Conservation (phyloP, 1,140 invertebrate genomes). For the Atta cephalotes region DNA sequence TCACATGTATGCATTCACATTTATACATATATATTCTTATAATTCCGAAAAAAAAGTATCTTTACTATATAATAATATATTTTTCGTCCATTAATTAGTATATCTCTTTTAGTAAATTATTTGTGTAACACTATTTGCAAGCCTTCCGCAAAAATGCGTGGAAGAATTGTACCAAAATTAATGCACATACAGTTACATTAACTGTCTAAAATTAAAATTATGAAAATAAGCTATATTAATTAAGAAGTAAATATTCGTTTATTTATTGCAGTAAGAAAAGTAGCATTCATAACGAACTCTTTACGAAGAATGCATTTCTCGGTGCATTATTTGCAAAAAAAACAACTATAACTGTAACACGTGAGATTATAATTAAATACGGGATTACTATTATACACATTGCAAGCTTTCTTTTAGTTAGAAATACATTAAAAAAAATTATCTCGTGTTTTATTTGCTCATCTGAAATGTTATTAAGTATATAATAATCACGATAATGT, state of each 20-base stretch:
- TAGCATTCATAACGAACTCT: constrained; percentile 67
- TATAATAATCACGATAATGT: constrained; percentile 60
- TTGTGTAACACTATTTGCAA: not conserved
- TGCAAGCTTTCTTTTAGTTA: not conserved
- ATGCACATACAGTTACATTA: constrained; percentile 42
- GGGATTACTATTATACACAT: not conserved
- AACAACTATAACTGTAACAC: constrained; percentile 76
- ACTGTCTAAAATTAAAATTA: not conserved
- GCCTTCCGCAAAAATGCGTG: not conserved
- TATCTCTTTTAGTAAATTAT: not conserved
- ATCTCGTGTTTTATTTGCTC: constrained; percentile 72
- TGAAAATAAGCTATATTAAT: not conserved
- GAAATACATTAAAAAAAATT: not conserved
- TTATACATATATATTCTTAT: too few species aligned
- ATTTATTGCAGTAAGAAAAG: constrained; percentile 71
- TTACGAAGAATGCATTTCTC: constrained; percentile 75
- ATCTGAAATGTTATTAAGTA: constrained; percentile 74
- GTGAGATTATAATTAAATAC: not conserved
- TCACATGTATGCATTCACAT: too few species aligned
- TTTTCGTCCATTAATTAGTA: not conserved
- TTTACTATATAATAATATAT: not conserved
- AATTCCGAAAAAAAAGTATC: not conserved
- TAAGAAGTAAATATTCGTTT: not conserved
- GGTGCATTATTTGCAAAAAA: constrained; percentile 77
- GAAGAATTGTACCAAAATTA: constrained; percentile 78